Base-by-base conservation (phyloP, 2,113 vertebrate species). In the Porphyrio hochstetteri region DNA sequence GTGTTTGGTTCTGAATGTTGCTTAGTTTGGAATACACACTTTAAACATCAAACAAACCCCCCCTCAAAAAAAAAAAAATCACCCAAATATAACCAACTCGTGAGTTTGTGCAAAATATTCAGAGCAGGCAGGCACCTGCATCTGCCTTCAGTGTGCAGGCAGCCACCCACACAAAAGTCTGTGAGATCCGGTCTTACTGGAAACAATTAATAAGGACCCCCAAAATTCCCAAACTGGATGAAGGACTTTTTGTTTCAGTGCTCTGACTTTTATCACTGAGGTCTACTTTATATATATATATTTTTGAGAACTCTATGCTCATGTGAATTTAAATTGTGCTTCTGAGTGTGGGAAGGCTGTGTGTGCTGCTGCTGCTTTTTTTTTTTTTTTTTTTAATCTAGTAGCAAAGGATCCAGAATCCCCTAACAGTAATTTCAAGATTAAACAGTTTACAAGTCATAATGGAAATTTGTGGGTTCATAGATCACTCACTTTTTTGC, bases 401-500 rank as follows among this genome's bases (percentile, higher is more conserved):
- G 42, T 15, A 42, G 91, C 65, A 86, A 57, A 74, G 80, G 50
- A 82, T 93, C 55, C 92, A 95, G 95, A 96, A 96, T 84, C 88
- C 92, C 86, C 96, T 27, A 91, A 86, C 33, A 94, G 95, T 96
- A 91, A 96, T 96, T 94, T 96, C 91, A 67, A 96, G 92, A 96
- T 71, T 33, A 68, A 93, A 78, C 35, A 61, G 65, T 2, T 79
- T 94, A 29, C 44, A 61, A 16, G 53, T 96, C 96, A 89, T 84
- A 86, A 86, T 89, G 92, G 88, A 86, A 97, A 76, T 87, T 15
- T 68, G 88, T 89, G 95, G 86, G 3, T 92, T 86, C 84, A 17
- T 29, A 96, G 67, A 90, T 92, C 57, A 24, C 57, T 89, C 59
- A 16, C 16, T 78, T 65, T 78, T 65, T 75, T 38, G 48, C 48